Conservation (phyloP, 2,888 invertebrate species). For the Macrosiphum euphorbiae region DNA sequence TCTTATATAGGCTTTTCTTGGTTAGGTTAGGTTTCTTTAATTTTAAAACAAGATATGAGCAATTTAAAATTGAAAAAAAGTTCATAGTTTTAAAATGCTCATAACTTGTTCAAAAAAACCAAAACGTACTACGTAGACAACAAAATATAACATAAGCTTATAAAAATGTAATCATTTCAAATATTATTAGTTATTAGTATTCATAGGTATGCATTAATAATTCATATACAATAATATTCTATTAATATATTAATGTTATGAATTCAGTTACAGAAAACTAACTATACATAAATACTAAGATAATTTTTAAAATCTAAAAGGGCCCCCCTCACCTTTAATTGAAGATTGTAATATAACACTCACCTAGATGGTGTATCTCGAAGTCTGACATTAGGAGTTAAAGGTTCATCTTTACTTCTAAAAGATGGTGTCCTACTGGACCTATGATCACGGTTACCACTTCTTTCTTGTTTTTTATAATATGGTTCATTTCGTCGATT, state of each 20-base stretch:
- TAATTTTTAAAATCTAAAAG: background rate
- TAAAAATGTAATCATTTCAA: background rate
- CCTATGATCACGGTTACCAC: slow-evolving; percentile 68
- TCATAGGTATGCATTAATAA: background rate
- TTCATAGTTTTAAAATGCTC: background rate
- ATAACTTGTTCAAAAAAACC: background rate
- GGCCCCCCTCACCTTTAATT: background rate
- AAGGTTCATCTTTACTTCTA: slow-evolving; percentile 86
- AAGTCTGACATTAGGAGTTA: slow-evolving; percentile 81
- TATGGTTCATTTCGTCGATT: slow-evolving; percentile 70
- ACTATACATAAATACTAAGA: background rate
- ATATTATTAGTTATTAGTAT: background rate
- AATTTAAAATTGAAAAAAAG: too few relatives aligned
- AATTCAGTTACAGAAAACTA: background rate
- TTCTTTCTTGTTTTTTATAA: slow-evolving; percentile 68
- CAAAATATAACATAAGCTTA: background rate
- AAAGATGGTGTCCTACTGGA: slow-evolving; percentile 65
- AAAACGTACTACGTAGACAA: background rate
- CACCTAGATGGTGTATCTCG: slow-evolving; percentile 76
- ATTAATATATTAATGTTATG: background rate
- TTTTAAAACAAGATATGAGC: background rate
- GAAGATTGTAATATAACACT: slow-evolving; percentile 61
- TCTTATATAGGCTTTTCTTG: background rate
- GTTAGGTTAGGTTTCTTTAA: too few relatives aligned
- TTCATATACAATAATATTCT: background rate